These are phyloP conservation scores for Oreochromis tanganicae DNA, from an alignment of 2,113 vertebrate genomes.

Conservation along the genomic window DNA sequence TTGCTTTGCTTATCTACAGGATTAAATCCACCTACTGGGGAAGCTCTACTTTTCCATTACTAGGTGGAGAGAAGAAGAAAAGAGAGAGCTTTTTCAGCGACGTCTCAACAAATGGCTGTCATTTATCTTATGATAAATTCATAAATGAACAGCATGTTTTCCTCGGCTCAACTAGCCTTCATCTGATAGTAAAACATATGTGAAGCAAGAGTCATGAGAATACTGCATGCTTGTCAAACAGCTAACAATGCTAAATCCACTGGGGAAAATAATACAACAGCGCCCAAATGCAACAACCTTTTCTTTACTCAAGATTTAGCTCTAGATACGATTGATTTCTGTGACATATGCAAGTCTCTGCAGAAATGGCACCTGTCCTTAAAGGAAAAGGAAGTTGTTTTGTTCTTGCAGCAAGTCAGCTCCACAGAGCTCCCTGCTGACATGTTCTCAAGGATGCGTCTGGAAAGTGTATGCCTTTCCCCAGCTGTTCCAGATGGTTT, in stretches of 20 bases:
- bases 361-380: neutral
- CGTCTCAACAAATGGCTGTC: neutral
- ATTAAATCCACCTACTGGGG: slow-evolving; percentile 38
- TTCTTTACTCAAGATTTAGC: neutral
- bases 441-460: neutral
- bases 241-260: neutral
- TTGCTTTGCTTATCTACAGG: slow-evolving; percentile 43
- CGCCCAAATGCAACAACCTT: neutral
- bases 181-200: neutral
- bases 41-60: neutral
- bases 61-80: neutral
- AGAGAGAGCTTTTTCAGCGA: neutral
- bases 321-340: neutral
- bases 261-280: neutral
- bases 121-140: neutral
- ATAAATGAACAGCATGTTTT: neutral
- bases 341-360: neutral
- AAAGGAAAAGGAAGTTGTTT: neutral
- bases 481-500: neutral
- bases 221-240: neutral
- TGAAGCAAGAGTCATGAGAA: neutral
- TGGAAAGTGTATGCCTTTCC: neutral
- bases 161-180: neutral
- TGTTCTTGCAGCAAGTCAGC: neutral
- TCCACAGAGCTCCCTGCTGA: neutral